Conservation (phyloP, 2,797 vertebrate genomes). For the Tiaroga cobitis region DNA sequence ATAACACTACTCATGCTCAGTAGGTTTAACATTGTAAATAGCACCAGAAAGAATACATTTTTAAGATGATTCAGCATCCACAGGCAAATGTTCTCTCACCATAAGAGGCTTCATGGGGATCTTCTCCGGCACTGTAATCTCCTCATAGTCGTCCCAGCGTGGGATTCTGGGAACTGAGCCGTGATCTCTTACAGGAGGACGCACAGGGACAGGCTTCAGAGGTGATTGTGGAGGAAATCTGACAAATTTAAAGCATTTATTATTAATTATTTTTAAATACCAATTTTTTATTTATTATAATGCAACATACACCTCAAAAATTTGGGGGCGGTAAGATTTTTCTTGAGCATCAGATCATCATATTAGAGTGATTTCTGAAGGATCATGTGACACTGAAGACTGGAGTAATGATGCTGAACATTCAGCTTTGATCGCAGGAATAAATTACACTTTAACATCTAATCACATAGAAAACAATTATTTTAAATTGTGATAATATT, state of each 20-base stretch:
- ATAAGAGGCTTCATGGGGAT: slow-evolving; percentile 79
- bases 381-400: neutral
- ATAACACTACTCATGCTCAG: neutral
- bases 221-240: slow-evolving; percentile 91
- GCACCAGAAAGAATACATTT: neutral
- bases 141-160: slow-evolving; percentile 83
- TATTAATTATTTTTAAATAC: neutral
- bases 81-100: slow-evolving; percentile 69
- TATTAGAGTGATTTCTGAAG: neutral
- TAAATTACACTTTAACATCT: fast-evolving
- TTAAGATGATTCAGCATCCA: neutral
- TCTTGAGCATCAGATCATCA: neutral
- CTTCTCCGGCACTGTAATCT: slow-evolving; percentile 75
- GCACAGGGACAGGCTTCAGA: slow-evolving; percentile 88
- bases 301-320: neutral
- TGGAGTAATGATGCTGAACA: neutral
- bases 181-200: slow-evolving; percentile 66
- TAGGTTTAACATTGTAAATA: neutral
- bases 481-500: neutral
- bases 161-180: slow-evolving; percentile 85
- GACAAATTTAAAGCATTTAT: slow-evolving; percentile 18
- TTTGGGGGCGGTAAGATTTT: neutral
- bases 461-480: neutral
- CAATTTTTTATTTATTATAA: neutral
- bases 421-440: neutral